phyloP scores from a whole-genome alignment of 2,888 invertebrate genomes.

The Chymomyza fuscimana region DNA sequence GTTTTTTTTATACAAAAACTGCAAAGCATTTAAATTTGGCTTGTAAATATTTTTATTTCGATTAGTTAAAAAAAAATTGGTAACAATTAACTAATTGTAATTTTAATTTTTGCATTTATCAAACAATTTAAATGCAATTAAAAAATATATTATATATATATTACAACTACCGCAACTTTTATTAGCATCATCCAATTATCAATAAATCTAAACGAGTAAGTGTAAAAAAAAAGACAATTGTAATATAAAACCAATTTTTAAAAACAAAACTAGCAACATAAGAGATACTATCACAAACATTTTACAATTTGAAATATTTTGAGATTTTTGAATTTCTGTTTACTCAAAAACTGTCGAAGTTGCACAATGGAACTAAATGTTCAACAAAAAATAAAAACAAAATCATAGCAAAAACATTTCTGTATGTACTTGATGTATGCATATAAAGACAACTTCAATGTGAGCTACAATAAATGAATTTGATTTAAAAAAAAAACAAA shows the following conservation, averaged over 20 bases:
- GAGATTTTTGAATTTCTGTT: neutral
- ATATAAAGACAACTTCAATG: slow-evolving; percentile 1
- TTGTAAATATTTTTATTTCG: slow-evolving; percentile 38
- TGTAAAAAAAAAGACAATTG: slow-evolving; percentile 36
- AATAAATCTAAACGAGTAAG: slow-evolving; percentile 30
- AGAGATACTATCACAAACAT: neutral
- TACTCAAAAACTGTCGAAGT: slow-evolving; percentile 12
- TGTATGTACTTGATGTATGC: neutral
- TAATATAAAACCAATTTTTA: slow-evolving; percentile 38
- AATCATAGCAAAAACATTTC: neutral
- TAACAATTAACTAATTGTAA: slow-evolving; percentile 41
- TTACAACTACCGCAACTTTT: slow-evolving; percentile 29
- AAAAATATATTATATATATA: neutral
- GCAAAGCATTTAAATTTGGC: slow-evolving; percentile 1
- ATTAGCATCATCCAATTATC: slow-evolving; percentile 33
- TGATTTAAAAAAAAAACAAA: slow-evolving; percentile 18
- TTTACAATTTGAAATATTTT: slow-evolving; percentile 12
- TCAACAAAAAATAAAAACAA: slow-evolving; percentile 7
- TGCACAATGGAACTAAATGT: slow-evolving; percentile 28
- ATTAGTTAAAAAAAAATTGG: slow-evolving; percentile 15
- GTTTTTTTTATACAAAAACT: slow-evolving; percentile 29
- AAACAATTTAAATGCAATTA: slow-evolving; percentile 5
- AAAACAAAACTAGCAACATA: neutral
- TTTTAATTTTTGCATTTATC: slow-evolving; percentile 30
- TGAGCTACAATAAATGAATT: slow-evolving; percentile 46